A percentile compares a stretch with the other conserved stretches of the same genome.
phyloP scores from a whole-genome alignment of 2,888 invertebrate genomes.

The Rhopalosiphum nymphaeae region DNA sequence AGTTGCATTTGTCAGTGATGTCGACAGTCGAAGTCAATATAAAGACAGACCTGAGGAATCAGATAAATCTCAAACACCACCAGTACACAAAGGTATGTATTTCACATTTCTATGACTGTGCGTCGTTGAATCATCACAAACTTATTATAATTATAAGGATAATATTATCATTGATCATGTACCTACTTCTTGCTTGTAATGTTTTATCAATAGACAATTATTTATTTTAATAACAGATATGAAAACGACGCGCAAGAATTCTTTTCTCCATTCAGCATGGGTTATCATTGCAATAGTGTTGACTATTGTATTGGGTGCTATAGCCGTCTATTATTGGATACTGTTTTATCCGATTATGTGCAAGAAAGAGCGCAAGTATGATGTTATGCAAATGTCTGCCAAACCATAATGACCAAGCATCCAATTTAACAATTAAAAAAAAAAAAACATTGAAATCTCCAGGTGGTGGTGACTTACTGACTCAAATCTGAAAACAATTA shows the following conservation, averaged over 20 bases:
- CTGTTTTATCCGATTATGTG: slow-evolving; percentile 79
- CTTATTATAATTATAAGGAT: neutral
- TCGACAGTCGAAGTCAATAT: slow-evolving; percentile 9
- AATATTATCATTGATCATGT: neutral
- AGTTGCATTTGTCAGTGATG: slow-evolving; percentile 27
- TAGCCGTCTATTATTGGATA: slow-evolving; percentile 76
- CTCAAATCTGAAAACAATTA: neutral
- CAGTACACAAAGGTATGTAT: slow-evolving; percentile 15
- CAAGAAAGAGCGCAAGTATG: slow-evolving; percentile 74
- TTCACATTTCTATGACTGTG: neutral
- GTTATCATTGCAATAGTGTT: slow-evolving; percentile 75
- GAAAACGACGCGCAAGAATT: neutral
- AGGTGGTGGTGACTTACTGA: slow-evolving; percentile 34
- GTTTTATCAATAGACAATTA: neutral
- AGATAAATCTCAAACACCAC: slow-evolving; percentile 35
- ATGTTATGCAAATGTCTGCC: slow-evolving; percentile 73
- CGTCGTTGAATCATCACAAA: neutral
- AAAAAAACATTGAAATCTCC: slow-evolving; percentile 36
- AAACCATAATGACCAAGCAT: slow-evolving; percentile 68
- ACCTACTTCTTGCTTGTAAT: neutral
- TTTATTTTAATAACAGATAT: neutral
- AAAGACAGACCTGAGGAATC: slow-evolving; percentile 44
- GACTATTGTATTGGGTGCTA: slow-evolving; percentile 72
- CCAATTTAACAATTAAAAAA: slow-evolving; percentile 10
- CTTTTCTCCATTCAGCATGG: slow-evolving; percentile 73